phyloP scores from a whole-genome alignment of 37 sponge, comb jelly and placozoan species.

The Ianthella basta region DNA sequence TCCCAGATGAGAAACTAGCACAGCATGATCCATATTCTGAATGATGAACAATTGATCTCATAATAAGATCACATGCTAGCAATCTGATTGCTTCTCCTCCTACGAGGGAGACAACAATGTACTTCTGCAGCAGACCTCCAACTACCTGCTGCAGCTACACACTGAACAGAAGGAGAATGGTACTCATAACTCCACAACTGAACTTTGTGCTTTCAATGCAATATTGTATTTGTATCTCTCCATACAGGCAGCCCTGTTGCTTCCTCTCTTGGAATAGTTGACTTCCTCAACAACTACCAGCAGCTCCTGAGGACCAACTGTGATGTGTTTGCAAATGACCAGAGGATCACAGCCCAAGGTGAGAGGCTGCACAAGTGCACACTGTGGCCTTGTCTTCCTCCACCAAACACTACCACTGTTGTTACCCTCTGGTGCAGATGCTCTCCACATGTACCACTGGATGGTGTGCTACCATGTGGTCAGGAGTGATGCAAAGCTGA shows the following conservation, averaged over 20 bases:
- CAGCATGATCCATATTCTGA: too few species aligned
- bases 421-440: slow-evolving; percentile 38
- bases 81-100: too few species aligned
- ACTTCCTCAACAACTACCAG: slow-evolving; percentile 56
- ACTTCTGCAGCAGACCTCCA: slow-evolving; percentile 85
- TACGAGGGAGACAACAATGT: slow-evolving; percentile 97
- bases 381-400: too few species aligned
- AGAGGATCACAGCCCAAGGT: too few species aligned
- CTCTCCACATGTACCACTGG: slow-evolving; percentile 77
- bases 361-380: too few species aligned
- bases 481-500: slow-evolving; percentile 53
- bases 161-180: slow-evolving; percentile 31
- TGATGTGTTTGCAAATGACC: too few species aligned
- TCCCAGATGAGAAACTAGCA: too few species aligned
- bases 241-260: slow-evolving; percentile 34
- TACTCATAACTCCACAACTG: not conserved
- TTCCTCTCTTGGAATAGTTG: slow-evolving; percentile 61
- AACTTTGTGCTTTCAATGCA: too few species aligned
- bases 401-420: too few species aligned
- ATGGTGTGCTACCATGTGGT: slow-evolving; percentile 75
- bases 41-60: too few species aligned
- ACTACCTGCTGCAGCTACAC: slow-evolving; percentile 76
- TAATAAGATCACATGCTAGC: too few species aligned
- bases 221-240: too few species aligned
- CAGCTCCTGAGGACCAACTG: slow-evolving; percentile 26